Evolutionary conservation across 1,140 invertebrate genomes (phyloP), one percentile per base, ranked within the genome.

Genomic region (Ooceraea biroi): DNA sequence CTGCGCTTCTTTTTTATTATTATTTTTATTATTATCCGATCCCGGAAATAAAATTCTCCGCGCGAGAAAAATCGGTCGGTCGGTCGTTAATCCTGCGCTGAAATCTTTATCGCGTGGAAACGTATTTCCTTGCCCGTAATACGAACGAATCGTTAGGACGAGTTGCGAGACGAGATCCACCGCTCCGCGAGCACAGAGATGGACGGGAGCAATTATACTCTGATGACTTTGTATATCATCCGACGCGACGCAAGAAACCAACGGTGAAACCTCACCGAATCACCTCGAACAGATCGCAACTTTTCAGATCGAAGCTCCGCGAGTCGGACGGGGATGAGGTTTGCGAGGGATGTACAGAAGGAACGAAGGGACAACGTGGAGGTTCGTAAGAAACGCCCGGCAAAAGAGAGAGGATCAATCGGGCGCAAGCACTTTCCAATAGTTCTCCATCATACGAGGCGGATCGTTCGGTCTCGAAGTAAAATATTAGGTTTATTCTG

Each of bases 401-500:
- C 41, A 30, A 52, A 22, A 52, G 48, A 72, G 50, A 58, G 65
- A 77, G 27, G 50, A 66, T 83, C 76, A 58, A 78, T 83, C 57
- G 57, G 48, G 36, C 50, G 71, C 73, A 72, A 86, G 82, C 66
- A 87, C 72, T 85, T 87, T 85, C 82, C 78, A 72, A 87, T 86
- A 88, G 80, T 83, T 84, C 83, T 84, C 76, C 77, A 74, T 86
- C 85, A 77, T 84, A 76, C 41, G 44, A 76, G 57, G 44, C 30
- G 41, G 44, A 27, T 22, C 25, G 73, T 55, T 68, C 65, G 84
- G 52, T 88, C 82, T 83, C 82, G 73, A 91, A 91, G 86, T 90
- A 91, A 91, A 91, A 91, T 91, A 90, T 86, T 90, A 91, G 87
- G 83, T 90, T 80, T 80, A 73, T 88, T 85, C 71, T 27, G 84